Base-by-base conservation (phyloP, 2,113 vertebrate species). In the Brachypteracias leptosomus region DNA sequence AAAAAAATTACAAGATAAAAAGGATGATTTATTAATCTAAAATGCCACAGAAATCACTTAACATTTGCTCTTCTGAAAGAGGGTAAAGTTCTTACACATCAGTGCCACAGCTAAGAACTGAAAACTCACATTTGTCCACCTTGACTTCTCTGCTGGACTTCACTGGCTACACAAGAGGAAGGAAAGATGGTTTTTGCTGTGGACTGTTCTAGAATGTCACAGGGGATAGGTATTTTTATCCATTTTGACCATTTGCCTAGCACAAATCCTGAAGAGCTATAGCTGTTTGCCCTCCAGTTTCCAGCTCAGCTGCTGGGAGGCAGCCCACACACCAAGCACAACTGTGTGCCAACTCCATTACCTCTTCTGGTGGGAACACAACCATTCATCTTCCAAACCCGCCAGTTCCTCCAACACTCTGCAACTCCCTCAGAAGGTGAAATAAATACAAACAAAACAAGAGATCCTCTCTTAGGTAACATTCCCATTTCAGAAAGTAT, bases 11-110 rank as follows among this genome's bases (percentile, higher is more conserved):
- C 75, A 95, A 89, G 91, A 90, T 73, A 90, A 94, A 92, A 96
- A 96, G 94, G 96, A 88, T 96, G 57, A 96, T 94, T 84, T 96
- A 94, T 94, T 93, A 96, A 96, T 87, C 72, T 87, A 57, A 86
- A 92, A 84, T 46, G 28, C 68, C 83, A 81, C 38, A 55, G 68
- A 88, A 77, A 80, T 74, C 59, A 78, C 15, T 11, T 40, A 90
- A 90, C 15, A 46, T 83, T 90, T 81, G 55, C 65, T 92, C 19
- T 71, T 67, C 29, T 36, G 31, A 78, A 81, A 65, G 76, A 72
- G 65, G 61, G 36, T 81, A 36, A 92, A 96, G 92, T 81, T 89
- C 58, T 44, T 65, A 24, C 68, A 65, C 36, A 72, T 47, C 28
- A 63, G 61, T 4, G 6, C 31, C 29, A 44, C 65, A 57, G 61